Base-by-base conservation (phyloP, 2,113 vertebrate genomes). In the Actinemys pallida region DNA sequence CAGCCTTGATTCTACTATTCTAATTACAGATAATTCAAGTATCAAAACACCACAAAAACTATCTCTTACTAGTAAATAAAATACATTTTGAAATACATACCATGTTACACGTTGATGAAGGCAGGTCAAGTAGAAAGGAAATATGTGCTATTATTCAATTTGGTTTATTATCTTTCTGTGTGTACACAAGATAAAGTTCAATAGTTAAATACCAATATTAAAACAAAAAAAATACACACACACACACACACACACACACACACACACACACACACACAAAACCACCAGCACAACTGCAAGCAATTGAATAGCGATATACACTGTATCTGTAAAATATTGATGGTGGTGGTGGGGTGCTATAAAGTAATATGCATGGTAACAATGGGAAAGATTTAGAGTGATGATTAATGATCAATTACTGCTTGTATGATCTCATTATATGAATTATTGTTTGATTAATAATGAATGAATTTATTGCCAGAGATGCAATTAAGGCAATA, bases 381-480 rank as follows among this genome's bases (percentile, higher is more conserved):
- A 91, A 81, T 11, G 6, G 35, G 50, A 65, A 91, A 78, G 3
- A 78, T 47, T 86, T 87, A 39, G 24, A 91, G 45, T 87, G 76
- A 87, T 95, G 31, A 93, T 78, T 52, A 95, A 94, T 87, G 47
- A 94, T 93, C 87, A 94, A 75, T 89, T 90, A 31, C 14, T 90
- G 22, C 47, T 93, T 86, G 35, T 83, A 45, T 62, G 90, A 90
- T 87, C 47, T 94, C 83, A 86, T 94, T 93, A 75, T 82, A 24
- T 84, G 27, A 27, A 89, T 87, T 76, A 86, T 80, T 94, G 16
- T 87, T 69, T 91, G 81, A 93, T 94, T 93, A 89, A 72, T 88
- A 87, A 94, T 93, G 91, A 8, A 25, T 81, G 3, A 2, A 4
- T 85, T 75, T 87, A 81, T 50, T 90, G 90, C 79, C 82, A 96